phyloP scores from a whole-genome alignment of 2,797 vertebrate species.

The Spheniscus humboldti region DNA sequence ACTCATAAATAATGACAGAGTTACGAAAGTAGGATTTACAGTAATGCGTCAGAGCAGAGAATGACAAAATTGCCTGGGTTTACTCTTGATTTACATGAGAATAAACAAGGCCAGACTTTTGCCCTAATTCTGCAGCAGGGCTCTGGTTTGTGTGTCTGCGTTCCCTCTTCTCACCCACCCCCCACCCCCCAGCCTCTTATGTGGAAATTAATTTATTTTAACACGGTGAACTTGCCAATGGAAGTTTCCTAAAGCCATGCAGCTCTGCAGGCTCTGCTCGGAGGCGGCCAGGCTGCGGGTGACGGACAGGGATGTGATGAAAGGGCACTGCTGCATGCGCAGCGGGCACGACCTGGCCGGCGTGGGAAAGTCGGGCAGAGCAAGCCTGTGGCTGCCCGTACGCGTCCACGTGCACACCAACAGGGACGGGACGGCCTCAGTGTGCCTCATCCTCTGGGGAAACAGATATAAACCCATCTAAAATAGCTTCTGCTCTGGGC shows the following conservation, averaged over 20 bases:
- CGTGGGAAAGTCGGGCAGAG: not conserved
- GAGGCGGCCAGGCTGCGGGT: not conserved
- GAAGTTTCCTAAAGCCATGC: not conserved
- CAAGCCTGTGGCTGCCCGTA: not conserved
- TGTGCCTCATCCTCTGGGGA: not conserved
- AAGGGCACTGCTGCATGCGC: not conserved
- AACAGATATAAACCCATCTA: not conserved
- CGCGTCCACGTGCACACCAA: accelerated
- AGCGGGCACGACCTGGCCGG: accelerated
- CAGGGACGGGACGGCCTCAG: accelerated
- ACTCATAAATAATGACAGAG: conserved; percentile 41
- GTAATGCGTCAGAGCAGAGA: conserved; percentile 15
- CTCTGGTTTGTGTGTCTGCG: not conserved
- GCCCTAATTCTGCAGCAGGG: not conserved
- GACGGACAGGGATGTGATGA: not conserved
- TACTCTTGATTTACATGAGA: conserved; percentile 36
- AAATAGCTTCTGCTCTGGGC: not conserved
- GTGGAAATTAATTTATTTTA: conserved; percentile 21
- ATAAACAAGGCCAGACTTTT: conserved; percentile 54
- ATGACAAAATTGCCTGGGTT: conserved; percentile 35
- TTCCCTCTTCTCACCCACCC: not conserved
- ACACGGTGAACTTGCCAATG: not conserved
- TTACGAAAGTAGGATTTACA: conserved; percentile 60
- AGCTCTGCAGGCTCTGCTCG: not conserved
- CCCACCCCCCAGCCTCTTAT: not conserved